phyloP scores from a whole-genome alignment of 2,797 vertebrate genomes.

The Gymnodraco acuticeps region DNA sequence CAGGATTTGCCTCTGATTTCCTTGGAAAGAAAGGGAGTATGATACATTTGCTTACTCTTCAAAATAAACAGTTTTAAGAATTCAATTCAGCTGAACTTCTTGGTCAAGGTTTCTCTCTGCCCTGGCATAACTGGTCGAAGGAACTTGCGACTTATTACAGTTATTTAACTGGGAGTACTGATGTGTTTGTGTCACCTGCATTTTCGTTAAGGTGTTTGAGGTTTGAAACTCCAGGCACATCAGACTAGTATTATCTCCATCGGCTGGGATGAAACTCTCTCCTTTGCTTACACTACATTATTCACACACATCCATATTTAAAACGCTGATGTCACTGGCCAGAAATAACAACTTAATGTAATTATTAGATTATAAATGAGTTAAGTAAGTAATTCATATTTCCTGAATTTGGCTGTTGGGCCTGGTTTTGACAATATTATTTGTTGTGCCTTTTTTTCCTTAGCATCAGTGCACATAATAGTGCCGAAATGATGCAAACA shows the following conservation, averaged over 20 bases:
- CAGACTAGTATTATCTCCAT: neutral
- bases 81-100: neutral
- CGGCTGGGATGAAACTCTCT: neutral
- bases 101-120: neutral
- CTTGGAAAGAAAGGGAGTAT: neutral
- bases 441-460: too few relatives aligned
- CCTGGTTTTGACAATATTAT: neutral
- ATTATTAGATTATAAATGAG: neutral
- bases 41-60: neutral
- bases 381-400: neutral
- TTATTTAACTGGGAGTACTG: neutral
- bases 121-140: too few relatives aligned
- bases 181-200: neutral
- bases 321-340: neutral
- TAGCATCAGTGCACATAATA: neutral
- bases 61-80: neutral
- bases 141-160: neutral
- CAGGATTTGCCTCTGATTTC: neutral
- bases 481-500: neutral
- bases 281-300: neutral
- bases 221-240: neutral
- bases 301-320: conserved; percentile 5
- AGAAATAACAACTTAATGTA: neutral
- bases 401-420: neutral
- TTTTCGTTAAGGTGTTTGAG: neutral